A percentile compares a stretch with the other conserved stretches of the same genome.
Conservation (phyloP, 1,140 invertebrate genomes). For the Drosophila parabipectinata region DNA sequence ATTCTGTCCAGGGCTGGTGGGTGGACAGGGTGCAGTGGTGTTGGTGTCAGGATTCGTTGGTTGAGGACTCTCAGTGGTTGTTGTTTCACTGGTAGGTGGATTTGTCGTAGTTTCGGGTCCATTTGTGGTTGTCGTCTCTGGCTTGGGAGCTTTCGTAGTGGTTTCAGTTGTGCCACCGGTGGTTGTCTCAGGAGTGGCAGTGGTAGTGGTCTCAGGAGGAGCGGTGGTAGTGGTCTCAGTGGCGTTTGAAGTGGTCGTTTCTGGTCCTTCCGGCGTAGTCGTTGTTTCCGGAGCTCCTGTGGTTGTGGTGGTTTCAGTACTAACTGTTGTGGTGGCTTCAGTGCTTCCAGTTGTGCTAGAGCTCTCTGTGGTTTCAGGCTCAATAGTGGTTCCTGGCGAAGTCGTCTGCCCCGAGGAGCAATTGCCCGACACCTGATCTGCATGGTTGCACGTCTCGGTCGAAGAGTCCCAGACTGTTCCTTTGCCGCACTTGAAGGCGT, state of each 20-base stretch:
- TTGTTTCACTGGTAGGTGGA: constrained; percentile 26
- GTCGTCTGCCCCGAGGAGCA: constrained; percentile 68
- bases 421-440: constrained; percentile 70
- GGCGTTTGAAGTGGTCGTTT: constrained; percentile 15
- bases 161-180: constrained; percentile 25
- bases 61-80: constrained; percentile 29
- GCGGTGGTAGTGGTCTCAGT: constrained; percentile 28
- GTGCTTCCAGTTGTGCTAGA: constrained; percentile 18
- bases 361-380: constrained; percentile 6
- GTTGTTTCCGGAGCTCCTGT: constrained; percentile 61
- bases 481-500: constrained; percentile 87
- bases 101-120: constrained; percentile 51
- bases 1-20: constrained; percentile 88
- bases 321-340: constrained; percentile 15
- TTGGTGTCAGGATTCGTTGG: constrained; percentile 42
- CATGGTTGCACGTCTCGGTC: constrained; percentile 86
- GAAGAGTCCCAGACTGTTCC: constrained; percentile 89
- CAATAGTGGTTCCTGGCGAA: constrained; percentile 21
- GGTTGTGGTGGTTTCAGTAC: constrained; percentile 27
- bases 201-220: constrained; percentile 43
- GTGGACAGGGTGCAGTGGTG: constrained; percentile 83
- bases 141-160: background rate
- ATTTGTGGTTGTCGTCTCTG: constrained; percentile 71
- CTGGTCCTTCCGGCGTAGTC: constrained; percentile 43
- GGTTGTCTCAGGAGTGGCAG: constrained; percentile 26